Evolutionary conservation across 1,140 invertebrate species (phyloP).

Genomic region (Tetramorium alpestre): DNA sequence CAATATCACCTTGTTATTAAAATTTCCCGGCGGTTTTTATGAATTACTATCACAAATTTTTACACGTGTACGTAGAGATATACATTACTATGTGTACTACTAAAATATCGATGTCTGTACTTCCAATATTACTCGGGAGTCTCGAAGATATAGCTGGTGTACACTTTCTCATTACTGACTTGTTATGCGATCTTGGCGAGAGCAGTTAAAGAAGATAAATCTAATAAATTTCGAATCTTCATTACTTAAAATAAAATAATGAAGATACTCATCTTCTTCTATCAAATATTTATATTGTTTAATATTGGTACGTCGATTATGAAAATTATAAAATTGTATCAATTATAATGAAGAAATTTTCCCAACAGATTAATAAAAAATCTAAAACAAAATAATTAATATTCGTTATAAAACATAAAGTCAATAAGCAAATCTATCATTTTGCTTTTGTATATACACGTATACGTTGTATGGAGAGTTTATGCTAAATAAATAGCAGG

Average conservation of each 20-base stretch:
- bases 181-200: background rate
- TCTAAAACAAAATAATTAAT: background rate
- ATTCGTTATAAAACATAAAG: background rate
- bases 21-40: slow-evolving; percentile 14
- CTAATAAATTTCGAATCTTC: background rate
- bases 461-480: background rate
- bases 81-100: background rate
- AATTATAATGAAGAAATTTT: background rate
- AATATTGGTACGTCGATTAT: background rate
- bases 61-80: background rate
- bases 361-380: background rate
- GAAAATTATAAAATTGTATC: background rate
- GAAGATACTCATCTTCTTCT: background rate
- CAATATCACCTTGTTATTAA: slow-evolving; percentile 23
- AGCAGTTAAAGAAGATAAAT: background rate
- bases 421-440: background rate
- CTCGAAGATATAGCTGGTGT: background rate
- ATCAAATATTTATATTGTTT: background rate
- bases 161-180: background rate
- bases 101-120: background rate
- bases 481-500: background rate
- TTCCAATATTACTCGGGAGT: background rate
- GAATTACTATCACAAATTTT: slow-evolving; percentile 12
- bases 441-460: background rate
- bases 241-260: background rate